Evolutionary conservation across 1,140 invertebrate species (phyloP).

Genomic region (Rhopalosiphum padi): DNA sequence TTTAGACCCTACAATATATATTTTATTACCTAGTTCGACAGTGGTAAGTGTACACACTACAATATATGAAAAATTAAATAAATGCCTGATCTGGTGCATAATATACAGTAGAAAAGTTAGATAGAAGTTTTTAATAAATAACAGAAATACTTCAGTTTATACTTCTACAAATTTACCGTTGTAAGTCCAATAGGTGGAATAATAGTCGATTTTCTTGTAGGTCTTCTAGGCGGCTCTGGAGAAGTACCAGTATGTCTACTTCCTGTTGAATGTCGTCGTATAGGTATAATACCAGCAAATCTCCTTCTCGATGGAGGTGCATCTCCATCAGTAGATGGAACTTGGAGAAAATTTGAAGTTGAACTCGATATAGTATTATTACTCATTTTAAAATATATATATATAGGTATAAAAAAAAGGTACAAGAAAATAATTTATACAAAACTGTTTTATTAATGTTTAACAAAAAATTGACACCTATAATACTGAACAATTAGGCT

Average conservation of each 20-base stretch:
- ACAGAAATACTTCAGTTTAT: neutral
- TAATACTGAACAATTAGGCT: conserved; percentile 19
- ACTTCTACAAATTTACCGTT: conserved; percentile 19
- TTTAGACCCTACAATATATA: neutral
- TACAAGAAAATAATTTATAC: conserved; percentile 13
- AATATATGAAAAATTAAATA: neutral
- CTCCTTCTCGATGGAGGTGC: conserved; percentile 30
- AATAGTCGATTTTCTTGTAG: conserved; percentile 52
- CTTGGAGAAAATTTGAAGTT: conserved; percentile 37
- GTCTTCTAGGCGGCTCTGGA: conserved; percentile 34
- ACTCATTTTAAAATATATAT: conserved; percentile 35
- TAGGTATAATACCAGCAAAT: conserved; percentile 47
- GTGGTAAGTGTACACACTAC: too few species aligned
- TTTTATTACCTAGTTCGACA: neutral
- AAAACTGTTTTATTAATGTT: conserved; percentile 36
- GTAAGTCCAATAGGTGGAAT: conserved; percentile 45
- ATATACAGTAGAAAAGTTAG: neutral
- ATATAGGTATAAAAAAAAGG: neutral
- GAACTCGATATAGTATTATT: neutral
- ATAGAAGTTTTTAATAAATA: neutral
- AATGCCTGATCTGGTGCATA: neutral
- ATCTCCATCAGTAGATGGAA: conserved; percentile 16
- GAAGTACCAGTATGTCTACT: conserved; percentile 36
- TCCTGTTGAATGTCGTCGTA: conserved; percentile 43
- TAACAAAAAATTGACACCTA: conserved; percentile 25